Conservation (phyloP, 2,113 vertebrate species). For the Monopterus albus region DNA sequence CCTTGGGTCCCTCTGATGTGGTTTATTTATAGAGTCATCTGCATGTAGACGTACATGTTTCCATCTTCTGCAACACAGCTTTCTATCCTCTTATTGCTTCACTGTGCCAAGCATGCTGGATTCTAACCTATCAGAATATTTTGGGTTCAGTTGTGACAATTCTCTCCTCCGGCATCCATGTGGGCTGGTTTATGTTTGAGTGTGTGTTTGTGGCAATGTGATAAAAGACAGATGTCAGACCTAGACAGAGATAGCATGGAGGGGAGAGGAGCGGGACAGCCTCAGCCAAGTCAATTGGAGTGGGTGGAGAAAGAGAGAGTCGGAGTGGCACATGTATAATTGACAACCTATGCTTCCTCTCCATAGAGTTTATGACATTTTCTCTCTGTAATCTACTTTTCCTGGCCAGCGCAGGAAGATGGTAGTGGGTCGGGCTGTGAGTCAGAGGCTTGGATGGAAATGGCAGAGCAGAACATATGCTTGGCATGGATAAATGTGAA, state of each 20-base stretch:
- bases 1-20: conserved; percentile 32
- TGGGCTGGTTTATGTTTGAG: conserved; percentile 9
- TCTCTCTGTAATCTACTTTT: conserved; percentile 69
- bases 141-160: conserved; percentile 50
- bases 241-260: conserved; percentile 43
- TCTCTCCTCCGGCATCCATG: conserved; percentile 31
- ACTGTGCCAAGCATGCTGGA: conserved; percentile 26
- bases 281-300: conserved; percentile 47
- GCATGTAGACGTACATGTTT: conserved; percentile 46
- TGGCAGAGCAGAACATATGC: conserved; percentile 57
- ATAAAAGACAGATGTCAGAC: conserved; percentile 72
- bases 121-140: conserved; percentile 62
- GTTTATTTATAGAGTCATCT: conserved; percentile 70
- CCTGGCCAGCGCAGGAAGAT: conserved; percentile 43
- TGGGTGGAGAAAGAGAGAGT: conserved; percentile 64
- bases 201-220: conserved; percentile 6
- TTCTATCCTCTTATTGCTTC: neutral
- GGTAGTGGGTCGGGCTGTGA: conserved; percentile 46
- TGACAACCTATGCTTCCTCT: conserved; percentile 70
- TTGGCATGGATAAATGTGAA: conserved; percentile 57
- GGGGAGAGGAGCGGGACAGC: conserved; percentile 19
- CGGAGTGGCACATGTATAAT: conserved; percentile 74
- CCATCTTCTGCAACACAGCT: conserved; percentile 28
- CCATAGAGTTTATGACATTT: conserved; percentile 69
- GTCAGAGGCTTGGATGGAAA: conserved; percentile 47